Evolutionary conservation across 2,888 invertebrate species (phyloP).

Genomic region (Rhodophaea formosa): DNA sequence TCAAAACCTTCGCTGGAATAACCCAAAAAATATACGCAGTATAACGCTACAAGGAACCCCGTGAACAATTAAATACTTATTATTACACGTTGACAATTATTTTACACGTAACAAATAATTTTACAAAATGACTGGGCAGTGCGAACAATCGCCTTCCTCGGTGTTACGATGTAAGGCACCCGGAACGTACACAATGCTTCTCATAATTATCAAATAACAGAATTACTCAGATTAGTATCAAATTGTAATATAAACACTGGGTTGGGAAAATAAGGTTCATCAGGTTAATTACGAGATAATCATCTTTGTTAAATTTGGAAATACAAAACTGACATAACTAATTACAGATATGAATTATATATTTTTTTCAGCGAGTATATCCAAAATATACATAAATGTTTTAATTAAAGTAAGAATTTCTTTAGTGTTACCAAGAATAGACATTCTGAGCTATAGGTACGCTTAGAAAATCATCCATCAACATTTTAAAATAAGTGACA

Average conservation of each 20-base stretch:
- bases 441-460: too few relatives aligned
- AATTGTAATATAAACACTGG: conserved; percentile 1
- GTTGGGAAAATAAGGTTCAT: background rate
- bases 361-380: too few relatives aligned
- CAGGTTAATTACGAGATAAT: background rate
- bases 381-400: too few relatives aligned
- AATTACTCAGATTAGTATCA: conserved; percentile 6
- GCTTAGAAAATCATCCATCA: too few relatives aligned
- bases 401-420: too few relatives aligned
- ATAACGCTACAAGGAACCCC: conserved; percentile 1
- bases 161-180: conserved; percentile 8
- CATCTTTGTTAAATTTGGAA: background rate
- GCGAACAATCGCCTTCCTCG: conserved; percentile 11
- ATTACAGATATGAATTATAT: too few relatives aligned
- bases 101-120: conserved; percentile 13
- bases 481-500: background rate
- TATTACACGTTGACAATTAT: conserved; percentile 2
- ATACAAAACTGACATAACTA: background rate
- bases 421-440: too few relatives aligned
- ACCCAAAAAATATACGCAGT: background rate
- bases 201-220: conserved; percentile 6
- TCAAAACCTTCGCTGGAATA: background rate
- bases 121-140: conserved; percentile 14
- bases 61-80: conserved; percentile 2
- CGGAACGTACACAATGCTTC: conserved; percentile 15